A percentile compares a stretch with the other conserved stretches of the same genome.
phyloP scores from a whole-genome alignment of 2,113 vertebrate species.

The Ursus arctos region DNA sequence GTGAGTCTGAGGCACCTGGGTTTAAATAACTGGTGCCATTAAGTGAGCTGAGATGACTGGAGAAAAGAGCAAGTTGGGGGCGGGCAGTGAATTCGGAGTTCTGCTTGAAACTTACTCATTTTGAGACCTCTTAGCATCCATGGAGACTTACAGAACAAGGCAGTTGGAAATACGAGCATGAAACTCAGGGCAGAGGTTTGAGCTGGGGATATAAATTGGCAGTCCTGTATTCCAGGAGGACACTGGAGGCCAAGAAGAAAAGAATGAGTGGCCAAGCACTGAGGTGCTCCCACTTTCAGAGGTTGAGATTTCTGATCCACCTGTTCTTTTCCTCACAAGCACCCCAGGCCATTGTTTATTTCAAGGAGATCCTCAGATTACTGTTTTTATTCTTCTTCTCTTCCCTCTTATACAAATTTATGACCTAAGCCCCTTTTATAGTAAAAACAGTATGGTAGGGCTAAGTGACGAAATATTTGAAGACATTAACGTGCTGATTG shows the following conservation, averaged over 20 bases:
- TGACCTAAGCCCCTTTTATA: not conserved
- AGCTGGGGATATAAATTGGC: not conserved
- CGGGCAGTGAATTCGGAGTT: not conserved
- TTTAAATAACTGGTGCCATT: not conserved
- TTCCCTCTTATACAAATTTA: not conserved
- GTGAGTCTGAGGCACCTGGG: not conserved
- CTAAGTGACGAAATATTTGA: not conserved
- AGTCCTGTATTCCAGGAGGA: not conserved
- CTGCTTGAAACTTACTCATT: not conserved
- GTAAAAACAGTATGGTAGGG: not conserved
- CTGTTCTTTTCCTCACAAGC: not conserved
- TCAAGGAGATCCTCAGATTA: slow-evolving; percentile 16
- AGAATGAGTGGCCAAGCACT: not conserved
- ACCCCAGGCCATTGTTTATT: not conserved
- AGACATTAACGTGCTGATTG: slow-evolving; percentile 16
- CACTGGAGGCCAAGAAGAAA: not conserved
- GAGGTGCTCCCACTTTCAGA: not conserved
- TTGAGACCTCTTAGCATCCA: not conserved
- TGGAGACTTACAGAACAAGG: not conserved
- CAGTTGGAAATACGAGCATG: not conserved
- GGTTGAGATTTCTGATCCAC: not conserved
- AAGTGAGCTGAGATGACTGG: not conserved
- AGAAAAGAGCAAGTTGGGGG: not conserved
- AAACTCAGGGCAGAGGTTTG: not conserved
- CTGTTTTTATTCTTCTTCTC: slow-evolving; percentile 1